Percentiles rank a stretch among this genome's conserved stretches.
Evolutionary conservation across 2,888 invertebrate species (phyloP).

Genomic region (Synergus japonicus): DNA sequence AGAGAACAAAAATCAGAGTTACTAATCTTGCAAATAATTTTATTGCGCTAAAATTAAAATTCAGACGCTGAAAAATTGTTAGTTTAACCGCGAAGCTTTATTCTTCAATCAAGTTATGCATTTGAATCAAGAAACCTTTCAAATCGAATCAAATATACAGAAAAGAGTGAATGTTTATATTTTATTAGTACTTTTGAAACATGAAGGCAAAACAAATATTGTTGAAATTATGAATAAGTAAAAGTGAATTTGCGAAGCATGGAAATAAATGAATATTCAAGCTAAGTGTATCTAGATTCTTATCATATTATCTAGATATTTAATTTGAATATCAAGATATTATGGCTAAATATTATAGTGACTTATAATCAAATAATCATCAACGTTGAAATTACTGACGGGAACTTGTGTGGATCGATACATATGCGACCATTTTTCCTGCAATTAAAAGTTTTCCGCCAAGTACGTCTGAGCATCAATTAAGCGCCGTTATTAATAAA

Average conservation of each 20-base stretch:
- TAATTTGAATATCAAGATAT: background rate
- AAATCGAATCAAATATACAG: too few species aligned
- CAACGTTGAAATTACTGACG: background rate
- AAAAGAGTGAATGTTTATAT: too few species aligned
- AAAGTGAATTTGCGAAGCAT: too few species aligned
- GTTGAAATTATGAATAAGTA: too few species aligned
- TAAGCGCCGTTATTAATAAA: slow-evolving; percentile 15
- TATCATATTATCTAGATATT: background rate
- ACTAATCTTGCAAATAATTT: background rate
- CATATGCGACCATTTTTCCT: background rate
- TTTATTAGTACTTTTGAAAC: too few species aligned
- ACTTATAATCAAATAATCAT: background rate
- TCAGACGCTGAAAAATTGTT: background rate
- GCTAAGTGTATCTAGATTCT: too few species aligned
- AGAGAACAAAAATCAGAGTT: background rate
- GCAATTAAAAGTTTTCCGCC: slow-evolving; percentile 27
- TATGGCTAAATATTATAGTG: too few species aligned
- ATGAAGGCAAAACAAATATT: too few species aligned
- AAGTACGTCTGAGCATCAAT: slow-evolving; percentile 11
- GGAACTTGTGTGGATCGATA: slow-evolving; percentile 9
- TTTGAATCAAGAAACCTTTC: too few species aligned
- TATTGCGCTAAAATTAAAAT: background rate
- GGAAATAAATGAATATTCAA: too few species aligned
- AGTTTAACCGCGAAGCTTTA: background rate
- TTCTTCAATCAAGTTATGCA: background rate